Conservation (phyloP, 2,888 invertebrate species). For the Cryptophagus acutangulus region DNA sequence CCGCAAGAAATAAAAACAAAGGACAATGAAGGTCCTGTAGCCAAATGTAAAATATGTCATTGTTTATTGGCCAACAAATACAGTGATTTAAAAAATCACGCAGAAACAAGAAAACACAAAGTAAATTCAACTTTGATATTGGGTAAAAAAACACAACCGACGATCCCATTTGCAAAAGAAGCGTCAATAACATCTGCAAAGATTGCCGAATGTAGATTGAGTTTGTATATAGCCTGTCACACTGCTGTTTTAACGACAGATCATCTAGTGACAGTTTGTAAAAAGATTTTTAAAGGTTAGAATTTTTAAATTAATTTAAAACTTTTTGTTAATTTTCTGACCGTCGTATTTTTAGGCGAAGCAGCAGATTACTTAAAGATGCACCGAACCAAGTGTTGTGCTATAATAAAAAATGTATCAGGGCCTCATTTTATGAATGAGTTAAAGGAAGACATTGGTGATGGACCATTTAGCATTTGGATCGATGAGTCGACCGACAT, state of each 20-base stretch:
- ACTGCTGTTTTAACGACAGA: neutral
- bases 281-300: constrained; percentile 14
- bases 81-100: constrained; percentile 12
- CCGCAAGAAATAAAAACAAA: constrained; percentile 7
- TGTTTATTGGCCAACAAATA: constrained; percentile 8
- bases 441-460: constrained; percentile 19
- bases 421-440: constrained; percentile 19
- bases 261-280: constrained; percentile 2
- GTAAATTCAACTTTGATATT: constrained; percentile 4
- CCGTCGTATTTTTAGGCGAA: constrained; percentile 4
- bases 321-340: neutral
- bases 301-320: neutral
- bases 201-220: no score
- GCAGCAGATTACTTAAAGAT: constrained; percentile 15
- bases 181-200: no score
- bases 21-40: constrained; percentile 8
- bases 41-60: constrained; percentile 15
- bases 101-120: constrained; percentile 15
- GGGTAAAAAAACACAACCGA: constrained; percentile 5
- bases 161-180: constrained; percentile 10
- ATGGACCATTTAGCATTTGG: constrained; percentile 19
- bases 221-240: neutral
- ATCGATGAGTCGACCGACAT: constrained; percentile 27
- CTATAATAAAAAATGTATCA: constrained; percentile 23
- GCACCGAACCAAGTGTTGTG: constrained; percentile 21